Evolutionary conservation across 53 echinoderm and acorn worm genomes (phyloP).

Genomic region (Astropecten irregularis): DNA sequence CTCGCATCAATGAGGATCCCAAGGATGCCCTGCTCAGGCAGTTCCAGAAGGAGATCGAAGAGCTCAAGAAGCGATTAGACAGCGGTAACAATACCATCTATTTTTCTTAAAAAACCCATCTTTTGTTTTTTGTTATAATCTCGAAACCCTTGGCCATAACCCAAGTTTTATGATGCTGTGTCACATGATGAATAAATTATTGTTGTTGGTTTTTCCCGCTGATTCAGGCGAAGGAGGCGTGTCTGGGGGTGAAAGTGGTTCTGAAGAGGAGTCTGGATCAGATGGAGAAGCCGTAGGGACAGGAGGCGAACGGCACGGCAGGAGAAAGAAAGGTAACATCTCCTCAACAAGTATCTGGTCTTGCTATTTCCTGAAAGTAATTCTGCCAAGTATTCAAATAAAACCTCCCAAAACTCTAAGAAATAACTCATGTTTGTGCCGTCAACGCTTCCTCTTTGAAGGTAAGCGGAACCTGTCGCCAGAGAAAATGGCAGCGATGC

Average conservation of each 20-base stretch:
- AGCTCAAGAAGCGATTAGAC: conserved; percentile 85
- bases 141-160: not conserved
- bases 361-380: too few species aligned
- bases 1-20: conserved; percentile 97
- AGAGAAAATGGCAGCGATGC: conserved; percentile 95
- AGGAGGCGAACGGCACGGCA: conserved; percentile 43
- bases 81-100: conserved; percentile 50
- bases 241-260: conserved; percentile 63
- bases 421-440: too few species aligned
- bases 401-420: too few species aligned
- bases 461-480: conserved; percentile 89
- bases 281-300: conserved; percentile 69
- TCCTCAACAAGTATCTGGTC: too few species aligned
- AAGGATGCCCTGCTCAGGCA: conserved; percentile 92
- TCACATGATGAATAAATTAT: too few species aligned
- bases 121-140: not conserved
- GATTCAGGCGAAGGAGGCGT: conserved; percentile 18
- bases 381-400: too few species aligned
- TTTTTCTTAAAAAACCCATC: too few species aligned
- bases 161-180: too few species aligned
- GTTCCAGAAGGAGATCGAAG: conserved; percentile 98
- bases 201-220: not conserved
- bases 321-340: conserved; percentile 71
- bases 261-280: conserved; percentile 72
- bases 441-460: too few species aligned